Base-by-base conservation (phyloP, 2,113 vertebrate genomes). In the Hystrix brachyura region DNA sequence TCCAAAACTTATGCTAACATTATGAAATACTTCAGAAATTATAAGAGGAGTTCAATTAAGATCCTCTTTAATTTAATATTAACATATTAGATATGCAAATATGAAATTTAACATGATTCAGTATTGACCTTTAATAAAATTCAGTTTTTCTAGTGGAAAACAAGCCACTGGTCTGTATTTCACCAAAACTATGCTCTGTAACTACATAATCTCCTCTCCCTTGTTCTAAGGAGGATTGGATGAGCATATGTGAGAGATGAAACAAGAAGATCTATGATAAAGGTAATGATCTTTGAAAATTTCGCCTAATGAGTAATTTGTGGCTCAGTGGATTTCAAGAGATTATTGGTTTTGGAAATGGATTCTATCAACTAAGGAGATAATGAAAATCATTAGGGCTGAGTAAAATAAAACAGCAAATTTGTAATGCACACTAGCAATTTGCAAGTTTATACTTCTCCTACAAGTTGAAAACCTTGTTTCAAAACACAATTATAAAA, bases 241-340 rank as follows among this genome's bases (percentile, higher is more conserved):
- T 95, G 90, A 60, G 51, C 94, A 55, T 95, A 98, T 95, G 97
- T 95, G 97, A 98, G 95, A 99, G 98, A 98, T 97, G 94, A 98
- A 98, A 98, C 98, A 89, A 46, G 67, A 98, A 97, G 98, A 98
- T 98, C 98, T 98, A 98, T 98, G 98, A 92, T 95, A 98, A 99
- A 99, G 98, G 98, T 99, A 99, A 99, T 99, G 98, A 98, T 98
- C 98, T 99, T 98, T 99, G 98, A 99, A 99, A 99, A 98, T 97
- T 98, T 98, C 98, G 98, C 98, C 98, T 99, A 99, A 99, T 98
- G 98, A 98, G 98, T 98, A 99, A 99, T 99, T 99, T 99, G 98
- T 98, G 98, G 98, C 98, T 99, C 98, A 98, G 97, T 98, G 98
- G 98, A 99, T 99, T 99, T 99, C 96, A 98, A 98, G 98, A 98